phyloP scores from a whole-genome alignment of 2,113 vertebrate genomes.

The Erythrocercus mccallii region DNA sequence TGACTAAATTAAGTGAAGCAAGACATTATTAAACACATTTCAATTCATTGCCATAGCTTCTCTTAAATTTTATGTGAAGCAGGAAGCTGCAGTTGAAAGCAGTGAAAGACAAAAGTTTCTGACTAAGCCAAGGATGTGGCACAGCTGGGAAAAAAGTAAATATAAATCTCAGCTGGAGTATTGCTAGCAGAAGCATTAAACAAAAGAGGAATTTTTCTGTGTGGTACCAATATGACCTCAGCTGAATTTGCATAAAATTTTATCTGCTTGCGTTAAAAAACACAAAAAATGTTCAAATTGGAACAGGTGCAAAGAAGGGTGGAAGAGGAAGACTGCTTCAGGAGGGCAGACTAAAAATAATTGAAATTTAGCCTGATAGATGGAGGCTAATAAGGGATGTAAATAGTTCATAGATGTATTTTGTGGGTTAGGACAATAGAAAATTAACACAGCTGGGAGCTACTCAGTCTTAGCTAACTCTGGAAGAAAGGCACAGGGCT shows the following conservation, averaged over 20 bases:
- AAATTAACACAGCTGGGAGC: neutral
- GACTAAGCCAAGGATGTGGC: slow-evolving; percentile 49
- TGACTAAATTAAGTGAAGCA: slow-evolving; percentile 67
- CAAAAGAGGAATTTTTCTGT: neutral
- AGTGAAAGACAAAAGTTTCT: slow-evolving; percentile 49
- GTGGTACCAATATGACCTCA: neutral
- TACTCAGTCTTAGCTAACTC: neutral
- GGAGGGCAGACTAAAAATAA: neutral
- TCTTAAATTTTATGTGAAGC: slow-evolving; percentile 50
- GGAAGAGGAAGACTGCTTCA: neutral
- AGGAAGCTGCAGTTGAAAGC: slow-evolving; percentile 59
- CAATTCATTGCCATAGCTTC: slow-evolving; percentile 7
- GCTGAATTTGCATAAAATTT: neutral
- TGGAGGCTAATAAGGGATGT: neutral
- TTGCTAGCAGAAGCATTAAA: slow-evolving; percentile 17
- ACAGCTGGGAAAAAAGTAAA: slow-evolving; percentile 49
- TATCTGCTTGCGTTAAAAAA: neutral
- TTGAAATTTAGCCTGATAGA: neutral
- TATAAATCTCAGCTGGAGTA: neutral
- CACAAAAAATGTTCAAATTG: neutral
- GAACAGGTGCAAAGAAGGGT: neutral
- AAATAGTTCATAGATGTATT: neutral
- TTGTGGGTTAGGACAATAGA: neutral
- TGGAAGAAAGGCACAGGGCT: neutral
- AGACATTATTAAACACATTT: slow-evolving; percentile 41